These are phyloP conservation scores for Zapus hudsonius DNA, from an alignment of 2,113 vertebrate species.

Conservation along the genomic window DNA sequence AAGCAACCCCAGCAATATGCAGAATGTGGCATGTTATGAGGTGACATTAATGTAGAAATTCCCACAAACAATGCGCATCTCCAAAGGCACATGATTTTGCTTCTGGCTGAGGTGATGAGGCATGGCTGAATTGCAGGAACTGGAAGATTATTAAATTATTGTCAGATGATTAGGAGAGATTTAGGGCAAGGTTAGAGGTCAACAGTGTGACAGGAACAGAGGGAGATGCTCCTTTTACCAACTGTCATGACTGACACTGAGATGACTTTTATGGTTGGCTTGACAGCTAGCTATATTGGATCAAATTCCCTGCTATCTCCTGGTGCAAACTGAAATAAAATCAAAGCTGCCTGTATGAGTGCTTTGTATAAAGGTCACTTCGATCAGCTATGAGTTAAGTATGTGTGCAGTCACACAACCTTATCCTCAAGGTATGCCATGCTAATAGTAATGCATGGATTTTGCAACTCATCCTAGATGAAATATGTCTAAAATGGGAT, in stretches of 20 bases:
- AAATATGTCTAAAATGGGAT: neutral
- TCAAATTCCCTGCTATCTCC: neutral
- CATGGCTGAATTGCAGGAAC: neutral
- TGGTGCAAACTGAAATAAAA: slow-evolving; percentile 7
- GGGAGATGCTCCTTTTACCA: neutral
- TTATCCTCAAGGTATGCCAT: neutral
- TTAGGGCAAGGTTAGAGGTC: neutral
- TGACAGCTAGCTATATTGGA: neutral
- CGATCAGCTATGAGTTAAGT: slow-evolving; percentile 4
- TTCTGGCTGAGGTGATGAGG: neutral
- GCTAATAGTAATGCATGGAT: neutral
- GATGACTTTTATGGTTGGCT: neutral
- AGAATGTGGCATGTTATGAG: neutral
- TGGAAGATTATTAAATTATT: neutral
- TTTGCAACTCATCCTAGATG: neutral
- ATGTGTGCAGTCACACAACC: neutral
- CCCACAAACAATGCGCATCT: neutral
- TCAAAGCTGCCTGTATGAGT: neutral
- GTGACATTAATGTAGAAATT: neutral
- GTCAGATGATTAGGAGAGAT: neutral
- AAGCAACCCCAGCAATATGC: neutral
- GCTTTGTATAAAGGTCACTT: neutral
- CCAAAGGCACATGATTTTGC: neutral
- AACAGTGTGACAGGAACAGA: neutral
- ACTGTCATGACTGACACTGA: neutral